Base-by-base conservation (phyloP, 2,113 vertebrate genomes). In the Macroglossus sobrinus region DNA sequence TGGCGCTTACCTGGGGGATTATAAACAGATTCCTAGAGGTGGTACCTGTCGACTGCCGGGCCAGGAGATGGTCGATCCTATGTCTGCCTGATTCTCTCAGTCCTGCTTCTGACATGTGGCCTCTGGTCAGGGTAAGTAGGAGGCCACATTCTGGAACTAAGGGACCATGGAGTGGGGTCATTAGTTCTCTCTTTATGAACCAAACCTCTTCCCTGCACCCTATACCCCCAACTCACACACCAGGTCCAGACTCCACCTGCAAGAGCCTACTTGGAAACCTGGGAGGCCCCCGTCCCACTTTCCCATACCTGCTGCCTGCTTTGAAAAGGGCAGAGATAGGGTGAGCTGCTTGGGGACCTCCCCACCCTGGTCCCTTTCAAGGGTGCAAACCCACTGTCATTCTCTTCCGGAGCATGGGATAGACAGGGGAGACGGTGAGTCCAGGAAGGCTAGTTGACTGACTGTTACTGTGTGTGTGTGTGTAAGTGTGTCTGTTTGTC, bases 351-450 rank as follows among this genome's bases (percentile, higher is more conserved):
- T 7, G 16, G 9, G 4, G 18, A n/a, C n/a, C 61, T 26, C 2
- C 1, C 16, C 4, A 40, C 24, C 40, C n/a, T 26, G 43, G 19
- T 45, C 4, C 50, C 30, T 61, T 72, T 33, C 19, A 18, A 16
- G 21, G 78, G 24, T 40, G 35, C 26, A 55, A 35, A 19, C 1
- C 2, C 50, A 50, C 5, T 0, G 0, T 18, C 4, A 0, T 47
- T 68, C 35, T 19, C 14, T 63, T 59, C 13, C 8, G 2, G 68
- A 64, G 43, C 5, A 50, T 15, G 30, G 61, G 21, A 12, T 26
- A 35, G 81, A 28, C 5, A 8, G n/a, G 18, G n/a, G 4, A 1
- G 43, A n/a, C 6, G 33, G 24, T 3, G 13, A 21, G 3, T 38
- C n/a, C 22, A 21, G 30, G 21, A 50, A 66, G 24, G 43, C 24